Conservation (phyloP, 2,888 invertebrate species). For the Synanthedon tipuliformis region DNA sequence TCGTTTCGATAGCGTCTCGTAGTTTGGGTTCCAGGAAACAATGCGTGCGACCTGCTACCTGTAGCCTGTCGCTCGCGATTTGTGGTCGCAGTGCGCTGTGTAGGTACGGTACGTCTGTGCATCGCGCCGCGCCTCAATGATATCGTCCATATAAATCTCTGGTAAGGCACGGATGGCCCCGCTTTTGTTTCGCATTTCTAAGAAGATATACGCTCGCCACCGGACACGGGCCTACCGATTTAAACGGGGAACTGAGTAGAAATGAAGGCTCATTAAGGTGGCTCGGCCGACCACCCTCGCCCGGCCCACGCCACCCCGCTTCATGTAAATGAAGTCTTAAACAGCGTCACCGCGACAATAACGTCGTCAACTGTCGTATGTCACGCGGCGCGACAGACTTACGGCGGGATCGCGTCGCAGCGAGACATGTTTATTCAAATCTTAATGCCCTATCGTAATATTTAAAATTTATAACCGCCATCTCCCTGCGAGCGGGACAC, state of each 20-base stretch:
- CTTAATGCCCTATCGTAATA: conserved; percentile 50
- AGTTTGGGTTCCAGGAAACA: conserved; percentile 57
- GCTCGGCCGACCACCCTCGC: conserved; percentile 4
- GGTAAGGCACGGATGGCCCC: conserved; percentile 43
- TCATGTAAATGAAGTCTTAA: conserved; percentile 36
- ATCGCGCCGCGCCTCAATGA: conserved; percentile 22
- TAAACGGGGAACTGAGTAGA: conserved; percentile 1
- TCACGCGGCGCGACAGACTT: conserved; percentile 29
- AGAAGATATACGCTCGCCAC: conserved; percentile 14
- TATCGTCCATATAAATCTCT: conserved; percentile 49
- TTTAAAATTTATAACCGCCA: conserved; percentile 44
- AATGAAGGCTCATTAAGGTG: conserved; percentile 9
- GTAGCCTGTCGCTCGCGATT: conserved; percentile 44
- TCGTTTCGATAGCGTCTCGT: conserved; percentile 53
- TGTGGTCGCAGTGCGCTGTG: conserved; percentile 21
- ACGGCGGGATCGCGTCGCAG: conserved; percentile 13
- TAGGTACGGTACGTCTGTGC: neutral
- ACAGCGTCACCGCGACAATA: conserved; percentile 21
- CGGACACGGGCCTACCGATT: conserved; percentile 9
- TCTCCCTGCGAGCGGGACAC: conserved; percentile 12
- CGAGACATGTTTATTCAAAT: conserved; percentile 61
- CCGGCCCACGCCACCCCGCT: conserved; percentile 5
- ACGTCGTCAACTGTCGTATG: conserved; percentile 28
- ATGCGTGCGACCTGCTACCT: conserved; percentile 59
- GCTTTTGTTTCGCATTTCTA: conserved; percentile 38